Conservation (phyloP, 1,140 invertebrate genomes). For the Drosophila gunungcola region DNA sequence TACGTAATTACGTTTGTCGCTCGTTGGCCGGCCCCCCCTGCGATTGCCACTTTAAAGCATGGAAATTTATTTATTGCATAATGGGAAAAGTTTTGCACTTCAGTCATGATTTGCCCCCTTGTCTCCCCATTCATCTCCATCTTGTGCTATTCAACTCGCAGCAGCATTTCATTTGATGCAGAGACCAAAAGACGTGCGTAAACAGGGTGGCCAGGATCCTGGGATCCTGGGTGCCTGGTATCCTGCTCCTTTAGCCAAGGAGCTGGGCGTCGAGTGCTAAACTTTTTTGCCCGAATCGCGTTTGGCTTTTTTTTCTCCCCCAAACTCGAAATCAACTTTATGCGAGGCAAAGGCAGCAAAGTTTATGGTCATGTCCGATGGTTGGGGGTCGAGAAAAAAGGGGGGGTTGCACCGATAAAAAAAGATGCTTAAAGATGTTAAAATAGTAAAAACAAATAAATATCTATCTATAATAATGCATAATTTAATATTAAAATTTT, state of each 20-base stretch:
- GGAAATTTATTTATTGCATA: conserved; percentile 81
- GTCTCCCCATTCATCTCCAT: conserved; percentile 11
- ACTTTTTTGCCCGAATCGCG: conserved; percentile 54
- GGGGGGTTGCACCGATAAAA: background rate
- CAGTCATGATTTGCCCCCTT: conserved; percentile 65
- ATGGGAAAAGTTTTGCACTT: conserved; percentile 82
- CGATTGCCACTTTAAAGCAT: conserved; percentile 67
- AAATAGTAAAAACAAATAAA: too few relatives aligned
- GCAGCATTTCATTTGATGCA: conserved; percentile 70
- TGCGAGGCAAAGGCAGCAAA: conserved; percentile 37
- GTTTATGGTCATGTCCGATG: conserved; percentile 50
- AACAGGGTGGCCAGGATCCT: conserved; percentile 29
- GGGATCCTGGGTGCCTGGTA: background rate
- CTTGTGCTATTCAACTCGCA: conserved; percentile 48
- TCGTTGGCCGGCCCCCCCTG: background rate
- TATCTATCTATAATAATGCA: too few relatives aligned
- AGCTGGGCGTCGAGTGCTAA: conserved; percentile 41
- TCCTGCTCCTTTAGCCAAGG: conserved; percentile 14
- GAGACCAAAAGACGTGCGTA: conserved; percentile 68
- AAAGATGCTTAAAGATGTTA: too few relatives aligned
- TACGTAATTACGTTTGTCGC: conserved; percentile 44
- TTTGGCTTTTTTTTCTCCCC: conserved; percentile 26
- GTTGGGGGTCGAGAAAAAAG: background rate
- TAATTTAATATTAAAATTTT: too few relatives aligned
- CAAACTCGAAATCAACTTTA: conserved; percentile 50